Base-by-base conservation (phyloP, 2,888 invertebrate genomes). In the Phaedon cochleariae region DNA sequence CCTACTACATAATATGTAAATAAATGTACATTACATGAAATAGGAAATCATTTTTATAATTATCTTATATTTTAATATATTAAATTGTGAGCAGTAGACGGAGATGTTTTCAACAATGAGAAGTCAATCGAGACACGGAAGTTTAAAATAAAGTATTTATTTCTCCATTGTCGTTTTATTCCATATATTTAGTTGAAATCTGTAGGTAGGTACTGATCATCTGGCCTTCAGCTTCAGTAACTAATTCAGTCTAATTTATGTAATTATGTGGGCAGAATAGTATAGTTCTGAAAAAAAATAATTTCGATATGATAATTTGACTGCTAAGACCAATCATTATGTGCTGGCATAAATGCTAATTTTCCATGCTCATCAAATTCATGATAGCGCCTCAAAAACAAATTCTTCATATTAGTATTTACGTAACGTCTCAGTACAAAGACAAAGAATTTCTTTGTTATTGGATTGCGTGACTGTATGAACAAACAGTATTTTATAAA, bases 361-460 rank as follows among this genome's bases (percentile, higher is more conserved):
- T 41, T n/a, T 41, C 15, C 41, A 10, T 41, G 41, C 41, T 41
- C 41, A 41, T 41, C 15, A 41, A 2, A 41, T 41, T 41, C 41
- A 41, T 15, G 12, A 15, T 4, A 15, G 41, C 15, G 15, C 41
- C 41, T 41, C 41, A 6, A 41, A 41, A 41, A 41, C 41, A 41
- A 41, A 41, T 41, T 41, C 41, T 41, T 41, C 57, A 26, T 18
- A 63, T 63, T 63, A 53, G 58, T 57, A 63, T 63, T 63, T 58
- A 59, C 52, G 46, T 18, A 45, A 41, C 52, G 63, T 34, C 26
- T 51, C 31, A 48, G 41, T 57, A 48, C 48, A 45, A 41, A 52
- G 45, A 63, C 63, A 53, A 63, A 63, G 46, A 22, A 58, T 58
- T 52, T 59, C 63, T 63, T 63, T 58, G 63, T 58, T 22, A 48